These are phyloP conservation scores for Nautilus pompilius DNA, from an alignment of 1,140 invertebrate species.

Conservation along the genomic window DNA sequence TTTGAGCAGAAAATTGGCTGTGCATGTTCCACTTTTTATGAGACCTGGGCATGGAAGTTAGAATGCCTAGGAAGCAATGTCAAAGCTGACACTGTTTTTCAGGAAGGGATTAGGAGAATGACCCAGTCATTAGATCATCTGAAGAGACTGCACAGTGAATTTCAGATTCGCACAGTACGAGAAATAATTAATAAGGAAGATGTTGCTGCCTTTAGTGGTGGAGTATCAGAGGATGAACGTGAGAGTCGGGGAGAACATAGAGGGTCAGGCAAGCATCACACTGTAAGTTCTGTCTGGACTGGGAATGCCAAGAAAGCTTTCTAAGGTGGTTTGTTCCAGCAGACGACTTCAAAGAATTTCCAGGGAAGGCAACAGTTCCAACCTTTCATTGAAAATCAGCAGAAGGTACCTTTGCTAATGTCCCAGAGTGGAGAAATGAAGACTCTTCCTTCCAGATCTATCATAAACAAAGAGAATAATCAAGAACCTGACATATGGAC, in stretches of 20 bases:
- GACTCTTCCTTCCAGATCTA: conserved; percentile 21
- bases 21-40: conserved; percentile 46
- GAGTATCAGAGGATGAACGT: conserved; percentile 21
- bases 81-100: conserved; percentile 50
- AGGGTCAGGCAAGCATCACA: conserved; percentile 24
- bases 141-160: conserved; percentile 42
- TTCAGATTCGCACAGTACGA: conserved; percentile 40
- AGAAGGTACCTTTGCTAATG: conserved; percentile 10
- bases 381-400: conserved; percentile 42
- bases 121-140: conserved; percentile 44
- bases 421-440: conserved; percentile 36
- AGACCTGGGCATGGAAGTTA: conserved; percentile 49
- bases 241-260: conserved; percentile 33
- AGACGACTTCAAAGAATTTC: conserved; percentile 10
- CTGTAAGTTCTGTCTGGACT: conserved; percentile 32
- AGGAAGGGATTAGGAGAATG: conserved; percentile 38
- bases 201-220: background rate
- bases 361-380: conserved; percentile 17
- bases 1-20: conserved; percentile 49
- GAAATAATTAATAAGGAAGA: conserved; percentile 12
- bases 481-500: conserved; percentile 50
- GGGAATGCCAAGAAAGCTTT: conserved; percentile 21
- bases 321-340: background rate
- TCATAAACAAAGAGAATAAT: conserved; percentile 49
- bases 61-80: conserved; percentile 51